Evolutionary conservation across 2,888 invertebrate genomes (phyloP), one percentile per base, ranked within the genome.

Genomic region (Tryphoninae sp.): DNA sequence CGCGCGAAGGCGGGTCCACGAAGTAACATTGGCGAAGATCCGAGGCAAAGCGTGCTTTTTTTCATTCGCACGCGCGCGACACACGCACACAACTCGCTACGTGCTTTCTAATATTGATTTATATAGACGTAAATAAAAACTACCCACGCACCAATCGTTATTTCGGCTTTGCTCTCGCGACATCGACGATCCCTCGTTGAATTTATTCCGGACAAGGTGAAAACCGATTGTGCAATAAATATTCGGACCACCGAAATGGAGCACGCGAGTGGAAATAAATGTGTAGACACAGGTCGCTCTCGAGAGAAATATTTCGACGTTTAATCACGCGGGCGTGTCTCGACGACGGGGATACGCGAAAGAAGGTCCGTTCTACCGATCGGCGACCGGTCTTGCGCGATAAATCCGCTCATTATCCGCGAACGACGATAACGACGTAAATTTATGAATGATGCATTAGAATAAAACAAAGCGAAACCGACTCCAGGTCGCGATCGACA

Each of bases 151-250:
- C 65, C 55, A 58, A 74, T 64, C 55, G 45, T 58, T 65, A 65
- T 74, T 74, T 65, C 40, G 65, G 33, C 65, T 64, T 19, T 62
- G 9, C n/a, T 11, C 62, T 33, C 42, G 33, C 53, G 23, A 64
- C 45, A 45, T 45, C 55, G 73, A 74, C 73, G 55, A 23, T 8
- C 11, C 13, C 45, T 45, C 45, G 2, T 9, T 13, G 45, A 45
- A 45, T 45, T 45, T 45, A 45, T 45, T 45, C 13, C 45, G 45
- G 45, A 45, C 45, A 45, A 9, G 45, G 45, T 69, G 69, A 69
- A 72, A 76, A 79, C 26, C 58, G 61, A 55, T 82, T 76, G 61
- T 68, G 67, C 61, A 72, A 79, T 42, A 23, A 11, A 22, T n/a
- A 33, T 58, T 51, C 49, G 61, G 62, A 51, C 11, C 67, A n/a